Conservation (phyloP, 2,888 invertebrate genomes). For the Chorisops tibialis region DNA sequence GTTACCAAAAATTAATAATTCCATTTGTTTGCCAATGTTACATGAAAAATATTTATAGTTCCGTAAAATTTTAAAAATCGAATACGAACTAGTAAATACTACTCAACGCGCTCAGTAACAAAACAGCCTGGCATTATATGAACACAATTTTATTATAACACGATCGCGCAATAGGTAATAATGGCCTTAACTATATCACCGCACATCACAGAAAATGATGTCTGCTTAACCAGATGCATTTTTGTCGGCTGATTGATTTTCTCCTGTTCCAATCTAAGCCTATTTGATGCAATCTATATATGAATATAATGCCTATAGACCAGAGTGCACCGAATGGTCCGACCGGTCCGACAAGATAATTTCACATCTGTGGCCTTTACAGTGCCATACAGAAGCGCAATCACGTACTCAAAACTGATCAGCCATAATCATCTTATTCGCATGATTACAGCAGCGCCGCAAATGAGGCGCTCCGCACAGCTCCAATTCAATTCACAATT, state of each 20-base stretch:
- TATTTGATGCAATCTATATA: too few relatives aligned
- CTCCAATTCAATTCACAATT: slow-evolving; percentile 23
- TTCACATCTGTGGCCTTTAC: slow-evolving; percentile 15
- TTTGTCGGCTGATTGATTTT: slow-evolving; percentile 9
- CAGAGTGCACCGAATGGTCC: background rate
- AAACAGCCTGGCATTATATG: too few relatives aligned
- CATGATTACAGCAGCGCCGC: slow-evolving; percentile 19
- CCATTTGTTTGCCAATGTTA: too few relatives aligned
- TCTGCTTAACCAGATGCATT: background rate
- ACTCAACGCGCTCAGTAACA: too few relatives aligned
- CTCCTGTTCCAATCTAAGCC: background rate
- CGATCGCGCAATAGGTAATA: too few relatives aligned
- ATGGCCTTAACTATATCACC: background rate
- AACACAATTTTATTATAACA: too few relatives aligned
- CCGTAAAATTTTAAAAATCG: too few relatives aligned
- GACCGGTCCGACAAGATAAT: slow-evolving; percentile 5
- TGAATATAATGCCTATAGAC: background rate
- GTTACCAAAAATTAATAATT: too few relatives aligned
- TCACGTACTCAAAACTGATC: slow-evolving; percentile 24
- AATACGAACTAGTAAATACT: too few relatives aligned
- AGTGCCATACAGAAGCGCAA: slow-evolving; percentile 17
- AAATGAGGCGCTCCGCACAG: slow-evolving; percentile 15
- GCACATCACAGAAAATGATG: too few relatives aligned
- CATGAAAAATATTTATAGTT: too few relatives aligned
- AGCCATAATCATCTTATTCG: slow-evolving; percentile 18